phyloP scores from a whole-genome alignment of 1,140 invertebrate species.

The Vollenhovia emeryi region DNA sequence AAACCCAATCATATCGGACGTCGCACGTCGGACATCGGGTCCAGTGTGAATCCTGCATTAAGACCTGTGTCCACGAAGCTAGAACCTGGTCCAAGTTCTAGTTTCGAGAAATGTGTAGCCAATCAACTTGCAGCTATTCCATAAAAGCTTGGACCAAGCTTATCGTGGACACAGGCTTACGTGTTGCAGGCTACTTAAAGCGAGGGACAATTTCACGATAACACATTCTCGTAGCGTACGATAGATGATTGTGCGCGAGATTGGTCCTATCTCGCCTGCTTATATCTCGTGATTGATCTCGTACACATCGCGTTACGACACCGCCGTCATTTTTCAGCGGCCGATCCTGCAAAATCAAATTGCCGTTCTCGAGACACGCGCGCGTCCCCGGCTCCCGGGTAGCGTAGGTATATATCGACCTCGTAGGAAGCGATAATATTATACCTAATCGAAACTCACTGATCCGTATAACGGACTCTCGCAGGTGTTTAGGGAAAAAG shows the following conservation, averaged over 20 bases:
- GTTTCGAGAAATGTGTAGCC: too few relatives aligned
- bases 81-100: too few relatives aligned
- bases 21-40: too few relatives aligned
- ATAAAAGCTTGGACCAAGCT: too few relatives aligned
- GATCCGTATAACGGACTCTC: constrained; percentile 53
- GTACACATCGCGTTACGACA: constrained; percentile 36
- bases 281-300: constrained; percentile 48
- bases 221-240: not conserved
- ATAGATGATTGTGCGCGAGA: not conserved
- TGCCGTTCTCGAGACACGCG: constrained; percentile 30
- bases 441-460: constrained; percentile 52
- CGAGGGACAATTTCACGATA: not conserved
- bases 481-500: constrained; percentile 43
- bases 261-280: not conserved
- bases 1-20: too few relatives aligned
- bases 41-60: too few relatives aligned
- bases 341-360: constrained; percentile 40
- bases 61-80: too few relatives aligned
- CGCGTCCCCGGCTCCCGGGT: not conserved
- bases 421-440: constrained; percentile 49
- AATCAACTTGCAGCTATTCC: too few relatives aligned
- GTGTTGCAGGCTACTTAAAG: constrained; percentile 8
- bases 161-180: too few relatives aligned
- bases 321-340: constrained; percentile 43
- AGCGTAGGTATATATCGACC: not conserved